Evolutionary conservation across 1,140 invertebrate genomes (phyloP).

Genomic region (Capitella teleta): DNA sequence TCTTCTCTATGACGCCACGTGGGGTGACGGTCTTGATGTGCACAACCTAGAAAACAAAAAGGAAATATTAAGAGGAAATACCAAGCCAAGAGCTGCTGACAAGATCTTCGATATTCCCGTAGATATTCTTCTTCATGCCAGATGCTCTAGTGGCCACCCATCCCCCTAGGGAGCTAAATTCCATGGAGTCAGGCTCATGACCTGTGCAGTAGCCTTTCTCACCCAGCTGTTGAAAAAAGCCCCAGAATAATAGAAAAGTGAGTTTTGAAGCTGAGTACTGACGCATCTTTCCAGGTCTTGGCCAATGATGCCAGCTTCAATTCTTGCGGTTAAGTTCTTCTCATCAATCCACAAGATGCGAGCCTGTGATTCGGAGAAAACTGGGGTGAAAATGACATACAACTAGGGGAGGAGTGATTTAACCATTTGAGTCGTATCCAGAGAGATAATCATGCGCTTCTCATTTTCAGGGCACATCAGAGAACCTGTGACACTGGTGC

Average conservation of each 20-base stretch:
- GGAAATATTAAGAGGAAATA: constrained; percentile 12
- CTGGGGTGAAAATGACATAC: not conserved
- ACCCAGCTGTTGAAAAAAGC: too few species aligned
- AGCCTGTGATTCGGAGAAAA: constrained; percentile 22
- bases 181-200: constrained; percentile 95
- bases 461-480: constrained; percentile 74
- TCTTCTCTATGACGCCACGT: constrained; percentile 70
- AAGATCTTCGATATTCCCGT: constrained; percentile 95
- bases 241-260: too few species aligned
- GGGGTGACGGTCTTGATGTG: constrained; percentile 80
- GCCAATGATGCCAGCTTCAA: constrained; percentile 84
- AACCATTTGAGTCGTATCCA: constrained; percentile 93
- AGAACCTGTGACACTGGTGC: constrained; percentile 87
- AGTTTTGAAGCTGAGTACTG: too few species aligned
- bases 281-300: constrained; percentile 57
- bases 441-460: constrained; percentile 66
- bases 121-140: constrained; percentile 98
- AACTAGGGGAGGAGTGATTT: not conserved
- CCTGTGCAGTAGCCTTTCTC: constrained; percentile 45
- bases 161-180: constrained; percentile 90
- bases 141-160: constrained; percentile 97
- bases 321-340: constrained; percentile 69
- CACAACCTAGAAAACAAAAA: constrained; percentile 49
- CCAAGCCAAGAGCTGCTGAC: constrained; percentile 22
- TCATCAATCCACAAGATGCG: constrained; percentile 85